Evolutionary conservation across 2,113 vertebrate species (phyloP).

Genomic region (Callorhinus ursinus): DNA sequence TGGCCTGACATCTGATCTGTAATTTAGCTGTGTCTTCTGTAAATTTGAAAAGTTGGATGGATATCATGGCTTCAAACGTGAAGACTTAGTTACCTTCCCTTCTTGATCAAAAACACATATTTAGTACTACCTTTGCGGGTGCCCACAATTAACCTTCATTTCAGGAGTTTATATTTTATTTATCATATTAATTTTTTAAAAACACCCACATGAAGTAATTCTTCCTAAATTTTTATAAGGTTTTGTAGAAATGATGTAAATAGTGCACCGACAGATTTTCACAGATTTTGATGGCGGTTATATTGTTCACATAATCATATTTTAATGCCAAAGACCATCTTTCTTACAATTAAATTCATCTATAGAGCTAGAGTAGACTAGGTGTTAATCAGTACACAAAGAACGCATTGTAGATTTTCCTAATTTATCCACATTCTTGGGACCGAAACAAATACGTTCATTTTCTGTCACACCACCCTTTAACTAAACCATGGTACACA

Average conservation of each 20-base stretch:
- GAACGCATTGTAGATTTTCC: neutral
- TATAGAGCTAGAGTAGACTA: neutral
- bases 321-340: neutral
- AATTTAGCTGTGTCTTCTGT: neutral
- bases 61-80: neutral
- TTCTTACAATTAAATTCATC: neutral
- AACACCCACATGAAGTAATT: neutral
- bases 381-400: neutral
- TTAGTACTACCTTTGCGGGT: neutral
- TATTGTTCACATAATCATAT: neutral
- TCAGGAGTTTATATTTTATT: neutral
- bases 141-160: neutral
- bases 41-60: neutral
- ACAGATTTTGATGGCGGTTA: neutral
- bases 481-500: conserved; percentile 46
- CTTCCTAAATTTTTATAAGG: neutral
- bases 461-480: conserved; percentile 45
- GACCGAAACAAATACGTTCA: conserved; percentile 49
- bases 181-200: neutral
- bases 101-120: neutral
- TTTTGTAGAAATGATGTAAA: conserved; percentile 9
- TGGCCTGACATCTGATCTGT: neutral
- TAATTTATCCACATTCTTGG: conserved; percentile 5
- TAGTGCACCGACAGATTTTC: neutral
- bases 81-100: neutral